phyloP scores from a whole-genome alignment of 1,140 invertebrate species.

The Brachionus asplanchnoidis region DNA sequence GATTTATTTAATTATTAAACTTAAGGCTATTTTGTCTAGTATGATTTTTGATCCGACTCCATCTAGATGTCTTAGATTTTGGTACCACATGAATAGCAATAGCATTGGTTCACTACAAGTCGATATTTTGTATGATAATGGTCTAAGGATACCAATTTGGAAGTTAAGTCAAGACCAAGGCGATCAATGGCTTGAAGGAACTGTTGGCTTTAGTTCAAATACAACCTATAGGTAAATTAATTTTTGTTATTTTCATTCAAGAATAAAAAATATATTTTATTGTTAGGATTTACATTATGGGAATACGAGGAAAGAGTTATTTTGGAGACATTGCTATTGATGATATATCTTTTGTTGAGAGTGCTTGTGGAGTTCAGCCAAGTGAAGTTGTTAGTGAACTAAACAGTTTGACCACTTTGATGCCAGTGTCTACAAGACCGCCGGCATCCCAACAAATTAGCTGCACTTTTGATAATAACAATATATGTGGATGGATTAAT shows the following conservation, averaged over 20 bases:
- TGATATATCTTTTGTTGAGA: slow-evolving; percentile 49
- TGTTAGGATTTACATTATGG: background rate
- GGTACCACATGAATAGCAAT: slow-evolving; percentile 53
- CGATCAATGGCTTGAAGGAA: slow-evolving; percentile 23
- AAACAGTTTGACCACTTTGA: background rate
- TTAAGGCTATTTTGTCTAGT: slow-evolving; percentile 50
- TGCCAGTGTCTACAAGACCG: slow-evolving; percentile 10
- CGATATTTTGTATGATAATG: slow-evolving; percentile 41
- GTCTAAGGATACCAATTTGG: background rate
- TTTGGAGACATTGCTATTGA: slow-evolving; percentile 54
- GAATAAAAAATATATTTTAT: background rate
- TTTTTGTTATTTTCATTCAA: background rate
- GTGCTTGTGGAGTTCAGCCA: slow-evolving; percentile 46
- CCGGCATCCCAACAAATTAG: background rate
- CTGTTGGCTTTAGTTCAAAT: background rate
- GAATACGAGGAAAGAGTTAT: slow-evolving; percentile 61
- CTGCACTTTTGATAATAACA: slow-evolving; percentile 46
- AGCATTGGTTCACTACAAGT: slow-evolving; percentile 48
- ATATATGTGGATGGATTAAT: slow-evolving; percentile 51
- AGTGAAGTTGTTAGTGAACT: background rate
- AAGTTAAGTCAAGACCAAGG: background rate
- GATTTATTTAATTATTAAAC: background rate
- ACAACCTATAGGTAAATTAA: background rate
- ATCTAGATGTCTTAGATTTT: slow-evolving; percentile 38
- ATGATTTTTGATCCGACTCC: slow-evolving; percentile 43